phyloP scores from a whole-genome alignment of 2,797 vertebrate genomes.

The Neopelma chrysocephalum region DNA sequence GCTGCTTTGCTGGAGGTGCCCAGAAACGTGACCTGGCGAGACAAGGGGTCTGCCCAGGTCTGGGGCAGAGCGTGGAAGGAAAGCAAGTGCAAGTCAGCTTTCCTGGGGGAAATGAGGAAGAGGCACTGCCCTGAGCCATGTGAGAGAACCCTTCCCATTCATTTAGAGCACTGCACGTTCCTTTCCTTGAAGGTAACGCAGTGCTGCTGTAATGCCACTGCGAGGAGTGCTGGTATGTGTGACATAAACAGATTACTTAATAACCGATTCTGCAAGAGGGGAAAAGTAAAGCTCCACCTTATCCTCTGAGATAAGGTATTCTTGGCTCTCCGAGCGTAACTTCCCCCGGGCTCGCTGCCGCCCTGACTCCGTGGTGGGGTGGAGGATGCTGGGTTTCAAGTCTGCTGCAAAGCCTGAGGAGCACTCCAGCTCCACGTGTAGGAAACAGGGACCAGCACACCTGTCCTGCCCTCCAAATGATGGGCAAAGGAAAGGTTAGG shows the following conservation, averaged over 20 bases:
- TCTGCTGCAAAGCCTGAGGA: not conserved
- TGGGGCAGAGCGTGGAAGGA: not conserved
- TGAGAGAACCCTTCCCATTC: conserved; percentile 3
- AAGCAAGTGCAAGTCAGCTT: not conserved
- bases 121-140: not conserved
- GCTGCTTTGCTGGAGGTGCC: not conserved
- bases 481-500: fast-evolving
- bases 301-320: conserved; percentile 78
- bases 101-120: not conserved
- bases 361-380: not conserved
- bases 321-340: conserved; percentile 61
- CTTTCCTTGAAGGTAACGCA: conserved; percentile 48
- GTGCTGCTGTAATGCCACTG: not conserved
- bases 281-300: conserved; percentile 78
- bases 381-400: conserved; percentile 8
- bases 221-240: conserved; percentile 48
- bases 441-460: not conserved
- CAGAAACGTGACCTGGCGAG: not conserved
- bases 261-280: conserved; percentile 72
- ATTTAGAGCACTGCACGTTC: conserved; percentile 25
- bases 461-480: not conserved
- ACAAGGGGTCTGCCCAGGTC: not conserved
- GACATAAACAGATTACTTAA: conserved; percentile 77
- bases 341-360: conserved; percentile 36
- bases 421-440: fast-evolving